These are phyloP conservation scores for Apeira syringaria DNA, from an alignment of 2,888 invertebrate genomes.

Conservation along the genomic window DNA sequence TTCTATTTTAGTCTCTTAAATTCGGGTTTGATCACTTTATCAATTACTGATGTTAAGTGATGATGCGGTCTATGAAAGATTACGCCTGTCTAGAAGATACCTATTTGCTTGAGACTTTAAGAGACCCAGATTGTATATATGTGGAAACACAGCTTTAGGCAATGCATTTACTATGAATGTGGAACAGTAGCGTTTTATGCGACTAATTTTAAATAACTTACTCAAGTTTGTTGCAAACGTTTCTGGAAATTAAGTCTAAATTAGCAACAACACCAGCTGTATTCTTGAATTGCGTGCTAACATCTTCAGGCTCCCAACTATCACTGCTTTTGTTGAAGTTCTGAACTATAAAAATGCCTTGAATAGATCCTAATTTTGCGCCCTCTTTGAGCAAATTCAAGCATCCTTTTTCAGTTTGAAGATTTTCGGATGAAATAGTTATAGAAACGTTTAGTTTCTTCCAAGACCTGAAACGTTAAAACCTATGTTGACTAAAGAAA, in stretches of 20 bases:
- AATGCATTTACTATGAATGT: too few species aligned
- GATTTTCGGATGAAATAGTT: conserved; percentile 35
- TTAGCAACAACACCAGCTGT: conserved; percentile 40
- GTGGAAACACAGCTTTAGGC: too few species aligned
- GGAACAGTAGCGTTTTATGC: too few species aligned
- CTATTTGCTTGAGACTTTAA: too few species aligned
- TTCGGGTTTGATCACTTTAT: too few species aligned
- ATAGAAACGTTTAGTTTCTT: conserved; percentile 34
- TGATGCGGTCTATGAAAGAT: too few species aligned
- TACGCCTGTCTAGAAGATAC: too few species aligned
- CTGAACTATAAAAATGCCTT: conserved; percentile 48
- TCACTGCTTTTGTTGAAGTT: conserved; percentile 27
- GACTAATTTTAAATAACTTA: conserved; percentile 31
- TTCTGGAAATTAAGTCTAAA: conserved; percentile 47
- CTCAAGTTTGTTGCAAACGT: conserved; percentile 42
- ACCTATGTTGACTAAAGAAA: too few species aligned
- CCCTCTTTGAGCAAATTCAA: conserved; percentile 40
- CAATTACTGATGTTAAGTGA: too few species aligned
- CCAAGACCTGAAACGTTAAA: conserved; percentile 51
- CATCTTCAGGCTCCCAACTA: conserved; percentile 32
- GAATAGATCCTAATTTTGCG: conserved; percentile 43
- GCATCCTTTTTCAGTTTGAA: conserved; percentile 41
- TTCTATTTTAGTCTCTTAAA: too few species aligned
- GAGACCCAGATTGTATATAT: too few species aligned
- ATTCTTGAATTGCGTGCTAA: conserved; percentile 40